phyloP scores from a whole-genome alignment of 2,797 vertebrate species.

The Macroramphosus scolopax region DNA sequence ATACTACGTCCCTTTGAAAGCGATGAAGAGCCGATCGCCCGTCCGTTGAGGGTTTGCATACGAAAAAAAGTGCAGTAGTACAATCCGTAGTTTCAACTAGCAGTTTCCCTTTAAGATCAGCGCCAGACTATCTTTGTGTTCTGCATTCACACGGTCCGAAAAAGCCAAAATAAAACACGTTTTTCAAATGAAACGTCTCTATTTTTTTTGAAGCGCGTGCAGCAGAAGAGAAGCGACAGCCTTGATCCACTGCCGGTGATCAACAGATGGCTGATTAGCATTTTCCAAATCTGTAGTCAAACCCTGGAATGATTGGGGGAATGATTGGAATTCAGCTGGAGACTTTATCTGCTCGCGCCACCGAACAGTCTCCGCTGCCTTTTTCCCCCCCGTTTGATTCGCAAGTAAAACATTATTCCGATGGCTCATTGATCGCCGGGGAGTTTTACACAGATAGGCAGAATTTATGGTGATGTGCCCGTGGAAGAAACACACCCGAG shows the following conservation, averaged over 20 bases:
- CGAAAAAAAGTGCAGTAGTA: no score
- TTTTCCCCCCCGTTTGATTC: slow-evolving; percentile 37
- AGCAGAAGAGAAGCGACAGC: slow-evolving; percentile 26
- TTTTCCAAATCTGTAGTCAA: slow-evolving; percentile 63
- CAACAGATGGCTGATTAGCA: slow-evolving; percentile 70
- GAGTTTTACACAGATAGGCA: slow-evolving; percentile 45
- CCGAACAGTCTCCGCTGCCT: slow-evolving; percentile 11
- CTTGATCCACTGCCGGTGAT: slow-evolving; percentile 38
- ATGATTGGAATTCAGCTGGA: slow-evolving; percentile 56
- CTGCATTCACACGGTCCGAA: no score
- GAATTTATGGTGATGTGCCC: slow-evolving; percentile 43
- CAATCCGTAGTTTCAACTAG: no score
- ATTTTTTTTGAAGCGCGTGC: no score
- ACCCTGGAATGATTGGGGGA: slow-evolving; percentile 53
- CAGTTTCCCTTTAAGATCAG: no score
- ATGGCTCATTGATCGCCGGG: slow-evolving; percentile 48
- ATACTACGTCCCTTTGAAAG: no score
- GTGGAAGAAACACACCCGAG: slow-evolving; percentile 37
- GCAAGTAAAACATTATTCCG: slow-evolving; percentile 47
- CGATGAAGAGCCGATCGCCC: no score
- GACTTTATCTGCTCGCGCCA: slow-evolving; percentile 45
- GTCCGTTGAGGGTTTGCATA: no score
- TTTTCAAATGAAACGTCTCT: no score
- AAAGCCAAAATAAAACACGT: no score
- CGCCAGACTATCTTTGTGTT: no score